These are phyloP conservation scores for Dicrurus megarhynchus DNA, from an alignment of 2,113 vertebrate genomes.

Conservation along the genomic window DNA sequence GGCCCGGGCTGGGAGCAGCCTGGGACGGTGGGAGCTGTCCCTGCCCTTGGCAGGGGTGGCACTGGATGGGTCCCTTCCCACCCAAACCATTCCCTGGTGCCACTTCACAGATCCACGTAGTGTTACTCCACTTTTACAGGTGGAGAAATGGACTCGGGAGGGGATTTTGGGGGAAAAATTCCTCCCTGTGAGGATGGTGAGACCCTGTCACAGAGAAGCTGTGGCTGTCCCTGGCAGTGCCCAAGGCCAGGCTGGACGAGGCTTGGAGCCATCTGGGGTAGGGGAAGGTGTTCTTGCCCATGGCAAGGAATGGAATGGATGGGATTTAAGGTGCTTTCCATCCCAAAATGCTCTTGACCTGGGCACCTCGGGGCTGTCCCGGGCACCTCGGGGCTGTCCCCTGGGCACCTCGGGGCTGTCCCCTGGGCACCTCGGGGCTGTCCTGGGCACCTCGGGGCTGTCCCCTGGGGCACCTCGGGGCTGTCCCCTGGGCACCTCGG, in stretches of 20 bases:
- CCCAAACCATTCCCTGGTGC: background rate
- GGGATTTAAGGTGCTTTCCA: background rate
- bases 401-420: too few relatives aligned
- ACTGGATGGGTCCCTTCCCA: background rate
- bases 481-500: too few relatives aligned
- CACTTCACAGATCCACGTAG: accelerated
- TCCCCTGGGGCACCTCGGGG: too few relatives aligned
- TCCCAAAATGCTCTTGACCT: background rate
- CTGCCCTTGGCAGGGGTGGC: background rate
- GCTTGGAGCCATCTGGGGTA: background rate
- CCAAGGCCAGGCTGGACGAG: background rate
- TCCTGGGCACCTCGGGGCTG: background rate
- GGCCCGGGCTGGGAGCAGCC: background rate
- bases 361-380: too few relatives aligned
- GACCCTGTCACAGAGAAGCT: background rate
- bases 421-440: too few relatives aligned
- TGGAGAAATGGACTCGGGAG: background rate
- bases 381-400: too few relatives aligned
- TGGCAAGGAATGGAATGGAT: background rate
- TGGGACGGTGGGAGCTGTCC: background rate
- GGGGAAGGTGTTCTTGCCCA: background rate
- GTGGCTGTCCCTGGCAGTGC: background rate
- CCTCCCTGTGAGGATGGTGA: background rate
- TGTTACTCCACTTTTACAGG: accelerated
- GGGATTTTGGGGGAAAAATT: background rate